These are phyloP conservation scores for Dermochelys coriacea DNA, from an alignment of 2,797 vertebrate genomes.

Conservation along the genomic window DNA sequence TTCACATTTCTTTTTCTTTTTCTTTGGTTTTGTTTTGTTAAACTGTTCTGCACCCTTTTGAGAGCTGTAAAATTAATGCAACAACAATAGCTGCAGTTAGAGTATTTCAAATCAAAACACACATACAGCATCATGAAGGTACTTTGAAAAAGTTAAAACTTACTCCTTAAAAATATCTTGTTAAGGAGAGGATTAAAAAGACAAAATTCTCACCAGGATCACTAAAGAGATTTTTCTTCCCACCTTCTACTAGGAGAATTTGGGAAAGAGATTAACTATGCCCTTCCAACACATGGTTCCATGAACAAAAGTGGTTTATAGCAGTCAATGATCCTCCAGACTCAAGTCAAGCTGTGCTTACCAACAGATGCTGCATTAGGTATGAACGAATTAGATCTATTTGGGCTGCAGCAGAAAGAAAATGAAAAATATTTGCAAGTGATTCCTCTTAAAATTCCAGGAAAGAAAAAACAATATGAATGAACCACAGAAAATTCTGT, in stretches of 20 bases:
- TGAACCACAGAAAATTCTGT: neutral
- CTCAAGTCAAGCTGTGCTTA: neutral
- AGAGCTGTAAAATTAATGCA: conserved; percentile 23
- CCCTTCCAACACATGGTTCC: neutral
- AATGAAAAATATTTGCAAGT: conserved; percentile 5
- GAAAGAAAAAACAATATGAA: neutral
- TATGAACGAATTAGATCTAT: neutral
- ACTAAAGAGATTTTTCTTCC: neutral
- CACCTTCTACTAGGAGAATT: neutral
- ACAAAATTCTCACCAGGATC: neutral
- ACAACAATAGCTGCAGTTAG: neutral
- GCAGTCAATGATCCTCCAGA: neutral
- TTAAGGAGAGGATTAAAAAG: conserved; percentile 27
- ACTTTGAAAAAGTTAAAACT: neutral
- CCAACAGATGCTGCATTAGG: neutral
- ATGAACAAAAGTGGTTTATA: conserved; percentile 9
- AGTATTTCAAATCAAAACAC: conserved; percentile 30
- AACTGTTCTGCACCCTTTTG: neutral
- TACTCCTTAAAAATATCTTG: conserved; percentile 19
- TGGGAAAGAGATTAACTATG: conserved; percentile 9
- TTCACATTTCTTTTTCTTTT: neutral
- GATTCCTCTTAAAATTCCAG: neutral
- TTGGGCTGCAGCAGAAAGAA: conserved; percentile 1
- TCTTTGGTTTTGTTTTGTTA: neutral
- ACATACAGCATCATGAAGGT: neutral